phyloP scores from a whole-genome alignment of 2,888 invertebrate genomes.

The Creontiades dilutus region DNA sequence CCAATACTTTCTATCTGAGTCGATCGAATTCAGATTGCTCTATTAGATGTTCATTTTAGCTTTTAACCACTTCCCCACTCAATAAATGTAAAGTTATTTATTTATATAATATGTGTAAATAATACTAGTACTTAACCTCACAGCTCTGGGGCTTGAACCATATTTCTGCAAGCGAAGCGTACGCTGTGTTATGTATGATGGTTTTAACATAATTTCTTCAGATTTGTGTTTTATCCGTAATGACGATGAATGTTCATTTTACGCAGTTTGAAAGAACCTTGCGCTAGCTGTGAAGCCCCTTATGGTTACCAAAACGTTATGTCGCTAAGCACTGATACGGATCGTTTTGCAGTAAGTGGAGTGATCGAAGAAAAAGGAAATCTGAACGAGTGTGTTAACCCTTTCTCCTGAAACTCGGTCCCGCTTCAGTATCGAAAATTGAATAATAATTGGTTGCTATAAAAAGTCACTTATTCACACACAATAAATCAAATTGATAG shows the following conservation, averaged over 20 bases:
- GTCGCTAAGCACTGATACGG: slow-evolving; percentile 90
- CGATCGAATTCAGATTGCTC: not conserved
- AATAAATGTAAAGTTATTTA: slow-evolving; percentile 37
- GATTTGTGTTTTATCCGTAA: slow-evolving; percentile 9
- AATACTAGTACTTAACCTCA: slow-evolving; percentile 28
- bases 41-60: not conserved
- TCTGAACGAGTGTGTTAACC: slow-evolving; percentile 59
- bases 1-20: not conserved
- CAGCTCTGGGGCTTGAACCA: slow-evolving; percentile 35
- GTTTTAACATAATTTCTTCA: slow-evolving; percentile 53
- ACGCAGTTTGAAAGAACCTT: slow-evolving; percentile 85
- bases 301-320: slow-evolving; percentile 98
- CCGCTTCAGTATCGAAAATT: slow-evolving; percentile 33
- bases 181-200: not conserved
- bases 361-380: slow-evolving; percentile 61
- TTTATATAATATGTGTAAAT: slow-evolving; percentile 9
- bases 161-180: not conserved
- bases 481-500: not conserved
- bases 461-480: not conserved
- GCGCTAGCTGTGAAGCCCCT: slow-evolving; percentile 92
- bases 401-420: slow-evolving; percentile 19
- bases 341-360: slow-evolving; percentile 90
- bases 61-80: slow-evolving; percentile 47
- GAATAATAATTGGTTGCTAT: not conserved
- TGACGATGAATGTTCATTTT: slow-evolving; percentile 66